Conservation (phyloP, 1,140 invertebrate species). For the Coenobita brevimanus region DNA sequence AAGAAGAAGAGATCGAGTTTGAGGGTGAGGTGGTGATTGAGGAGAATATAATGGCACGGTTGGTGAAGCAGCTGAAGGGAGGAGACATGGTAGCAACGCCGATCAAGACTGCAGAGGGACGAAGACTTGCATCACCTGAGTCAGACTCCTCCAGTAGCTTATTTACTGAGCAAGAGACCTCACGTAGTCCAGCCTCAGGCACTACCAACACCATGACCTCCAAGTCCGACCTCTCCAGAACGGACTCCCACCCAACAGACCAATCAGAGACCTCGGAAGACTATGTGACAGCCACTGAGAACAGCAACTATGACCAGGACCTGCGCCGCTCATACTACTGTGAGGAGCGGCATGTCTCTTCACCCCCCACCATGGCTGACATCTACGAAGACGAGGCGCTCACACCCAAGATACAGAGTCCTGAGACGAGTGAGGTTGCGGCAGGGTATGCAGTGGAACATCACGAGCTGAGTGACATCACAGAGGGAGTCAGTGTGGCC, state of each 20-base stretch:
- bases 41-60: conserved; percentile 64
- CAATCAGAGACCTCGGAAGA: conserved; percentile 90
- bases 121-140: conserved; percentile 72
- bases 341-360: conserved; percentile 68
- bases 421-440: conserved; percentile 38
- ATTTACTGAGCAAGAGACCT: conserved; percentile 72
- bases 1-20: conserved; percentile 55
- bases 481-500: conserved; percentile 37
- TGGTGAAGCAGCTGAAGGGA: conserved; percentile 63
- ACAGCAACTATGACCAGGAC: conserved; percentile 72
- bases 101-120: conserved; percentile 40
- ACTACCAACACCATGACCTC: conserved; percentile 63
- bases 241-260: conserved; percentile 85
- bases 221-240: conserved; percentile 76
- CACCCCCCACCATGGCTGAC: conserved; percentile 61
- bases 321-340: conserved; percentile 34
- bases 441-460: conserved; percentile 16
- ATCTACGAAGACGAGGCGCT: conserved; percentile 60
- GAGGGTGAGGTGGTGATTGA: conserved; percentile 64
- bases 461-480: conserved; percentile 53
- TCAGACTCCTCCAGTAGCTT: conserved; percentile 73
- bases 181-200: conserved; percentile 69
- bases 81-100: conserved; percentile 38
- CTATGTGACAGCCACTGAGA: conserved; percentile 84
- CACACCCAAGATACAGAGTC: conserved; percentile 59